phyloP scores from a whole-genome alignment of 2,888 invertebrate genomes.

The Gari tellinella region DNA sequence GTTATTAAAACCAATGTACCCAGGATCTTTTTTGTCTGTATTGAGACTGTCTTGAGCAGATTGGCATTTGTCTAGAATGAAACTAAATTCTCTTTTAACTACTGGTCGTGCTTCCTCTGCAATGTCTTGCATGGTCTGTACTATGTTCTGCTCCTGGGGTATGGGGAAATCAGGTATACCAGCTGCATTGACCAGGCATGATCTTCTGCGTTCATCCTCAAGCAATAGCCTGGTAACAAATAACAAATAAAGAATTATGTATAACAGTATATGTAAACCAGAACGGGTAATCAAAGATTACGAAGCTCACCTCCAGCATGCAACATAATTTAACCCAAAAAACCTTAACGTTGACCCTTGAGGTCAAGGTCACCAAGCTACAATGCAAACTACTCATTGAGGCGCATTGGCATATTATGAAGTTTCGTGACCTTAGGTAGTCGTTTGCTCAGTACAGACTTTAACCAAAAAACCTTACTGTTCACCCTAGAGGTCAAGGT shows the following conservation, averaged over 20 bases:
- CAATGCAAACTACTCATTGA: no score
- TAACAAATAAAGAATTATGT: neutral
- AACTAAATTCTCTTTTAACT: constrained; percentile 27
- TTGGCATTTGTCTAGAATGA: constrained; percentile 14
- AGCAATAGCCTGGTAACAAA: constrained; percentile 28
- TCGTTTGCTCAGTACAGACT: no score
- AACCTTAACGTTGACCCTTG: no score
- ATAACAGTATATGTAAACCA: no score
- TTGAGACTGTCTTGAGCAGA: neutral
- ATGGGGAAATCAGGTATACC: constrained; percentile 61
- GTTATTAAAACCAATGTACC: neutral
- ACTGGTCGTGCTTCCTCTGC: constrained; percentile 25
- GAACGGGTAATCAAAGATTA: no score
- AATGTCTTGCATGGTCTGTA: constrained; percentile 13
- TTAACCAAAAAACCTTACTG: no score
- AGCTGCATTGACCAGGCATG: constrained; percentile 66
- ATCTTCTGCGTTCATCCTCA: constrained; percentile 55
- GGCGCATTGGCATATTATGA: no score
- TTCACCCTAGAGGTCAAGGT: no score
- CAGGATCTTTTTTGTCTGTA: neutral
- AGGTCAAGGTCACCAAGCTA: no score
- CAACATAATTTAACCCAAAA: no score
- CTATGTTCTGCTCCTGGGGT: constrained; percentile 24
- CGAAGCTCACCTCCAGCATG: no score
- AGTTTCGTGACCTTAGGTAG: no score